Evolutionary conservation across 2,888 invertebrate species (phyloP), one percentile per base, ranked within the genome.

Genomic region (Tachina fera): DNA sequence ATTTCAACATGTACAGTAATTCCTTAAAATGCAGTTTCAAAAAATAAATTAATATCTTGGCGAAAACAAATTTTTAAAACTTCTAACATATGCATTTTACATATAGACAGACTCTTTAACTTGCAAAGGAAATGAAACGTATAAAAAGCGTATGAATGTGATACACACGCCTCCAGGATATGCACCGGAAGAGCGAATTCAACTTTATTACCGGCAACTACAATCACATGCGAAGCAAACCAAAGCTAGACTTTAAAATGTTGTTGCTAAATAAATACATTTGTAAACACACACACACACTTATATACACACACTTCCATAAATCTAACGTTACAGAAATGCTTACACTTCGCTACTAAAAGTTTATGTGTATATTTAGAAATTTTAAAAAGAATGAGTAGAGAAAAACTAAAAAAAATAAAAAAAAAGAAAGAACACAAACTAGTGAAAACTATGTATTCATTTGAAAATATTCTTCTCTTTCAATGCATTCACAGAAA

Each of bases 151-250:
- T 78, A 78, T 77, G 67, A 80, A 77, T 85, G 81, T 81, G 68
- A 68, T 31, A 31, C 80, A 76, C 67, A 82, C 71, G 80, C 86
- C 82, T 77, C 51, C 41, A 86, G 84, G 86, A 87, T 83, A 80
- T 85, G 75, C 85, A 83, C 60, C 86, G 85, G 86, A 87, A 85
- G 49, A 85, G 74, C 77, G 86, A 88, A 86, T 87, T 87, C 87
- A 87, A 83, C 85, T 80, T 83, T 85, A 86, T 87, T 87, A 85
- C 82, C 83, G 86, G 80, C 86, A 72, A 67, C 81, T 39, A 80
- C 72, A 80, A 74, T 76, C 78, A 79, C 61, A 71, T 61, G 53
- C 79, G 74, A 82, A 84, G 79, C 77, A 77, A 82, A 84, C 76
- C 77, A 77, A 80, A 86, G 80, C 72, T 65, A 75, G 47, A 79